A percentile compares a stretch with the other conserved stretches of the same genome.
phyloP scores from a whole-genome alignment of 1,140 invertebrate genomes.

The Pogonomyrmex barbatus region DNA sequence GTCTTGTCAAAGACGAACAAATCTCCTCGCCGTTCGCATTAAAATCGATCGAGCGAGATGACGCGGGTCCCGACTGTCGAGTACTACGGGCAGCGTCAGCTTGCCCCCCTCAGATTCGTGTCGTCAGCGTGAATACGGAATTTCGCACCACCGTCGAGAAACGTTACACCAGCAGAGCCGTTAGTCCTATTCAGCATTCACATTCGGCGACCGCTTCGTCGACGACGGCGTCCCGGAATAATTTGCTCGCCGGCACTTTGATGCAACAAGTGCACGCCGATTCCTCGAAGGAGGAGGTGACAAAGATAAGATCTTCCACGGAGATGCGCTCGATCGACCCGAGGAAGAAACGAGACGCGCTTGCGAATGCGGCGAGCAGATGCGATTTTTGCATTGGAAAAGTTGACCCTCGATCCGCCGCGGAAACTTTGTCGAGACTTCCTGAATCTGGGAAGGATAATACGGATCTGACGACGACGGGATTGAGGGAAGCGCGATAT shows the following conservation, averaged over 20 bases:
- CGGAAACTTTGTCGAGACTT: neutral
- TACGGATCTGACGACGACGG: neutral
- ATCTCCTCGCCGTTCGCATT: neutral
- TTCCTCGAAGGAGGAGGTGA: neutral
- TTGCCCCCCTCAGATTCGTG: conserved; percentile 4
- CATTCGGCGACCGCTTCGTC: neutral
- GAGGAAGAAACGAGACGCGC: neutral
- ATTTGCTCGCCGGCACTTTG: neutral
- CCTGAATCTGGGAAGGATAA: neutral
- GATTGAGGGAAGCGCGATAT: neutral
- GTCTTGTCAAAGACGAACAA: neutral
- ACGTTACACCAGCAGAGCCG: neutral
- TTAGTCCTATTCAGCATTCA: conserved; percentile 27
- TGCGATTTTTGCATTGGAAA: conserved; percentile 19
- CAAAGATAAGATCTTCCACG: neutral
- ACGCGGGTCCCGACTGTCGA: neutral
- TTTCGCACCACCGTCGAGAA: conserved; percentile 22
- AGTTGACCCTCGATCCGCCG: neutral
- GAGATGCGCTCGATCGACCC: neutral
- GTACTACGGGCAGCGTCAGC: neutral
- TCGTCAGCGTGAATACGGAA: conserved; percentile 52
- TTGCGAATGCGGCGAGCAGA: neutral
- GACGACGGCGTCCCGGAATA: neutral
- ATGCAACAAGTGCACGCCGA: conserved; percentile 29
- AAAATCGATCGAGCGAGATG: neutral